Evolutionary conservation across 2,888 invertebrate genomes (phyloP).

Genomic region (Mythimna loreyi): DNA sequence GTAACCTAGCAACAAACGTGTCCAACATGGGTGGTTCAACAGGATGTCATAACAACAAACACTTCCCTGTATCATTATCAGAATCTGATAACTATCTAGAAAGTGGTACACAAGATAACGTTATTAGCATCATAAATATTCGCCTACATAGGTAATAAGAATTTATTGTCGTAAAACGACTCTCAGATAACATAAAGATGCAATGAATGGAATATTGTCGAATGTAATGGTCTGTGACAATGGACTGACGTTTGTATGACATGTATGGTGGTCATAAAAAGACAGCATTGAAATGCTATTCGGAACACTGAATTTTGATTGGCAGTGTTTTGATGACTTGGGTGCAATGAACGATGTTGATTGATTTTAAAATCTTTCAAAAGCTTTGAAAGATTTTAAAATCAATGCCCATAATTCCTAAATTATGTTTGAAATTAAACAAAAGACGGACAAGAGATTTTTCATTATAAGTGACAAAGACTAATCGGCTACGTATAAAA

Average conservation of each 20-base stretch:
- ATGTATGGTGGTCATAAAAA: constrained; percentile 50
- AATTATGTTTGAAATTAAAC: not conserved
- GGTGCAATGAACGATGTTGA: constrained; percentile 23
- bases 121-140: constrained; percentile 59
- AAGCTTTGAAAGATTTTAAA: not conserved
- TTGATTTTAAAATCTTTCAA: not conserved
- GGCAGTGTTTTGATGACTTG: constrained; percentile 7
- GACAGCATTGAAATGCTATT: constrained; percentile 35
- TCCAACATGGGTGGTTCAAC: constrained; percentile 20
- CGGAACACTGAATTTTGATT: constrained; percentile 50
- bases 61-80: constrained; percentile 47
- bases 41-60: constrained; percentile 37
- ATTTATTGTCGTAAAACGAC: constrained; percentile 54
- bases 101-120: constrained; percentile 54
- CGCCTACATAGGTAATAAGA: constrained; percentile 54
- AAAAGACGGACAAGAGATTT: not conserved
- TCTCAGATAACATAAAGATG: constrained; percentile 41
- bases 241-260: constrained; percentile 58
- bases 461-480: not conserved
- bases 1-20: constrained; percentile 4
- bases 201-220: constrained; percentile 50
- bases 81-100: constrained; percentile 61
- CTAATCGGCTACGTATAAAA: not conserved
- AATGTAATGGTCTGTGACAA: constrained; percentile 57
- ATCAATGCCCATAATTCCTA: not conserved